These are phyloP conservation scores for Anthrax anthrax DNA, from an alignment of 2,888 invertebrate species.

Conservation along the genomic window DNA sequence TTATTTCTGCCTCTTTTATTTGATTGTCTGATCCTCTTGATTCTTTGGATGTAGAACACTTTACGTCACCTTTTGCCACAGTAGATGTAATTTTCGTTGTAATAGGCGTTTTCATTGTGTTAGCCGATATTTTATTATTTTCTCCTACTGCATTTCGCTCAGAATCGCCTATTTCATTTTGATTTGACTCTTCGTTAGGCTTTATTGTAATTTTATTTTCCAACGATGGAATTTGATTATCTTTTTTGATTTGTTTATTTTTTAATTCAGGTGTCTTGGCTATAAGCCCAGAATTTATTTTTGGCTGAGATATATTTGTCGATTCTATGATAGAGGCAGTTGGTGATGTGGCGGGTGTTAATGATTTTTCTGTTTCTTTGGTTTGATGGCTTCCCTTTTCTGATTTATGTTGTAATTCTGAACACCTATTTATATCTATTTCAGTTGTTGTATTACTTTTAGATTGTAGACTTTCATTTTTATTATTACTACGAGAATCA, in stretches of 20 bases:
- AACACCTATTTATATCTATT: not conserved
- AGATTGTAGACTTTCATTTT: constrained; percentile 5
- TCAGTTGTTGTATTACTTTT: constrained; percentile 10
- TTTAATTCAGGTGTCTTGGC: constrained; percentile 32
- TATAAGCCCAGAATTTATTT: constrained; percentile 30
- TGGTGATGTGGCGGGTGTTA: constrained; percentile 9
- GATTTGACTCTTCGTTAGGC: constrained; percentile 14
- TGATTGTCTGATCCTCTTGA: constrained; percentile 7
- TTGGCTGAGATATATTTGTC: constrained; percentile 17
- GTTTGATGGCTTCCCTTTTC: not conserved
- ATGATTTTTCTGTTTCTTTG: not conserved
- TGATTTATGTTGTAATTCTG: not conserved
- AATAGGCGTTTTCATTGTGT: not conserved
- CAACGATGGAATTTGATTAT: constrained; percentile 7
- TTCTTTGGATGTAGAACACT: constrained; percentile 9
- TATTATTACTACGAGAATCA: too few relatives aligned
- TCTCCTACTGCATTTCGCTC: not conserved
- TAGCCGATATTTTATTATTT: not conserved
- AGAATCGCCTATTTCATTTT: not conserved
- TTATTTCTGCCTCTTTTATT: not conserved
- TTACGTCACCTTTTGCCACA: constrained; percentile 9
- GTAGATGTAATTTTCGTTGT: constrained; percentile 1
- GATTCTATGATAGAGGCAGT: constrained; percentile 7
- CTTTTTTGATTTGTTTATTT: constrained; percentile 12
- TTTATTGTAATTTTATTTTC: constrained; percentile 6